Evolutionary conservation across 2,888 invertebrate genomes (phyloP).

Genomic region (Ormyrus pomaceus): DNA sequence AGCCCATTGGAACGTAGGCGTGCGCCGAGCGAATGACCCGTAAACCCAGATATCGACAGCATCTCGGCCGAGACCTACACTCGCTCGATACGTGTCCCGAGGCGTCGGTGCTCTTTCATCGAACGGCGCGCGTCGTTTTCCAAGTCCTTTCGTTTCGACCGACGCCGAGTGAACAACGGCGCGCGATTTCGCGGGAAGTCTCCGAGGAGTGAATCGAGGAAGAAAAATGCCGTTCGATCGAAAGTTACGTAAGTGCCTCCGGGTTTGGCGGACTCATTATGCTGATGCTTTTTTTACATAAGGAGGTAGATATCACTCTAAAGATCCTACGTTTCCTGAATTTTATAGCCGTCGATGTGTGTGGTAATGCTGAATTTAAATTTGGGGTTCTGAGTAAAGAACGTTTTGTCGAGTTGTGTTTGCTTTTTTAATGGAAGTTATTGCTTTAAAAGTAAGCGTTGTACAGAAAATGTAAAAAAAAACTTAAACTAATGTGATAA

Average conservation of each 20-base stretch:
- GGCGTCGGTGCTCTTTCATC: background rate
- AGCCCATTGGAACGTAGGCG: slow-evolving; percentile 5
- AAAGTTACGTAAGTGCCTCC: background rate
- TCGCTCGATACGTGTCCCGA: background rate
- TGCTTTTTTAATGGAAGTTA: no score
- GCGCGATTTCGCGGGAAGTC: background rate
- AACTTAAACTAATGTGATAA: no score
- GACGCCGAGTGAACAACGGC: background rate
- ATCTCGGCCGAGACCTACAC: slow-evolving; percentile 39
- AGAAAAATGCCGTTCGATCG: background rate
- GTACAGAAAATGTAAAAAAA: no score
- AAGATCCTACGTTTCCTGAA: no score
- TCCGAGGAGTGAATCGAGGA: background rate
- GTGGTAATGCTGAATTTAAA: no score
- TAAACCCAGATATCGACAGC: slow-evolving; percentile 46
- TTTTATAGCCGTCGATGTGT: no score
- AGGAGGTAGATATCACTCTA: no score
- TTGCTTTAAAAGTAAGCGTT: no score
- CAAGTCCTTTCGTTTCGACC: slow-evolving; percentile 14
- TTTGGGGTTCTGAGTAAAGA: no score
- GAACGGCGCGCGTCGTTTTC: background rate
- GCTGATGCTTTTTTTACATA: no score
- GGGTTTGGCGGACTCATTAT: background rate
- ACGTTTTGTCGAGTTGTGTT: no score
- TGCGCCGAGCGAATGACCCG: slow-evolving; percentile 23